Base-by-base conservation (phyloP, 2,113 vertebrate species). In the Vulpes vulpes region DNA sequence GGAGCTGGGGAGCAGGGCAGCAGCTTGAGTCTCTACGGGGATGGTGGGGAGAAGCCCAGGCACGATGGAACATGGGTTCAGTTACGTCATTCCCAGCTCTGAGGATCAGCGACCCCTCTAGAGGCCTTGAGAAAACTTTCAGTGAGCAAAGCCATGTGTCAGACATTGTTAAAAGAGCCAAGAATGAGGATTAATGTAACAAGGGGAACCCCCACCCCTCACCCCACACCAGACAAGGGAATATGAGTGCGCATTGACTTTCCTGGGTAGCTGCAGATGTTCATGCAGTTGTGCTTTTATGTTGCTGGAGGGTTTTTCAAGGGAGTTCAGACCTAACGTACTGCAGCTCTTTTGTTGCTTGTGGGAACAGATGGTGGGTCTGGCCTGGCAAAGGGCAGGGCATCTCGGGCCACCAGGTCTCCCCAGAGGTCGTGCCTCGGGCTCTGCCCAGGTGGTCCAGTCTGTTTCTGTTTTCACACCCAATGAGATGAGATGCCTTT, bases 21-120 rank as follows among this genome's bases (percentile, higher is more conserved):
- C 38, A 25, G 38, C 73, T 12, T 0, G 38, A 14, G 22, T n/a
- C 38, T 76, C 23, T 43, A 8, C 7, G 14, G 73, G 23, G 73
- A 49, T 23, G 38, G 16, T 0, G 3, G 74, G 9, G 65, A 51
- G 55, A 93, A 89, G 64, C 62, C 69, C 55, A 69, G 59, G 38
- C 14, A 3, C 11, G 5, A 22, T 38, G 0, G 1, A 69, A 11
- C 0, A 1, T 2, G 12, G 51, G 22, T 11, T 38, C 22, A 0
- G 23, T 64, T 49, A 51, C 1, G 0, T 38, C 69, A n/a, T 23
- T 73, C n/a, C 67, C 57, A 51, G 2, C 64, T 25, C 2, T 7
- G 85, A 67, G 22, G 38, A 14, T 27, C 82, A 65, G 59, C 1
- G 55, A 79, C 74, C 43, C 62, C 49, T 11, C 65, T 19, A 65